These are phyloP conservation scores for Ceramica pisi DNA, from an alignment of 2,888 invertebrate species.

Conservation along the genomic window DNA sequence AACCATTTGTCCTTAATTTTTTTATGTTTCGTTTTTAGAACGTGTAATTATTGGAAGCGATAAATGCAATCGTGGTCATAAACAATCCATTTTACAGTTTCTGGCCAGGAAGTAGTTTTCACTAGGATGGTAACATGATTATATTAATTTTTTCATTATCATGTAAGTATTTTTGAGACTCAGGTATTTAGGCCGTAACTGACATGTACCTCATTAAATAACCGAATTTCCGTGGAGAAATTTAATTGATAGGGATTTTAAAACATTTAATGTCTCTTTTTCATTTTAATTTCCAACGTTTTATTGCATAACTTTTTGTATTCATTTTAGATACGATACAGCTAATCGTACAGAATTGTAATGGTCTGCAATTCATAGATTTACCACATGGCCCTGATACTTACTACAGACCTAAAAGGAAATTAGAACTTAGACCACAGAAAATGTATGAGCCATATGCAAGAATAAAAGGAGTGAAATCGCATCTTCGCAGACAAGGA, in stretches of 20 bases:
- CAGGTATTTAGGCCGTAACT: background rate
- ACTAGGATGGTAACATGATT: slow-evolving; percentile 71
- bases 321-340: slow-evolving; percentile 62
- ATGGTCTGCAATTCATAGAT: slow-evolving; percentile 70
- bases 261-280: background rate
- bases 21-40: slow-evolving; percentile 30
- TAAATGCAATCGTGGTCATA: slow-evolving; percentile 9
- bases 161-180: slow-evolving; percentile 69
- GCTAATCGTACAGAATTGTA: slow-evolving; percentile 58
- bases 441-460: slow-evolving; percentile 30
- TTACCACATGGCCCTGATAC: slow-evolving; percentile 43
- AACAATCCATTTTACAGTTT: slow-evolving; percentile 33
- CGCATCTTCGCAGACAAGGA: slow-evolving; percentile 10
- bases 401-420: slow-evolving; percentile 1
- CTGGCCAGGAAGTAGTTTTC: slow-evolving; percentile 30
- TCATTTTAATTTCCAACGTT: background rate
- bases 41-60: slow-evolving; percentile 27
- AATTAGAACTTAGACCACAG: slow-evolving; percentile 5
- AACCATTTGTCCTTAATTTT: slow-evolving; percentile 3
- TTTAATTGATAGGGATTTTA: background rate
- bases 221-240: background rate
- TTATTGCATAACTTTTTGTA: background rate
- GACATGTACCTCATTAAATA: background rate
- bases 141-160: slow-evolving; percentile 58
- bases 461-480: background rate